Conservation (phyloP, 2,888 invertebrate species). For the Netelia inedita region DNA sequence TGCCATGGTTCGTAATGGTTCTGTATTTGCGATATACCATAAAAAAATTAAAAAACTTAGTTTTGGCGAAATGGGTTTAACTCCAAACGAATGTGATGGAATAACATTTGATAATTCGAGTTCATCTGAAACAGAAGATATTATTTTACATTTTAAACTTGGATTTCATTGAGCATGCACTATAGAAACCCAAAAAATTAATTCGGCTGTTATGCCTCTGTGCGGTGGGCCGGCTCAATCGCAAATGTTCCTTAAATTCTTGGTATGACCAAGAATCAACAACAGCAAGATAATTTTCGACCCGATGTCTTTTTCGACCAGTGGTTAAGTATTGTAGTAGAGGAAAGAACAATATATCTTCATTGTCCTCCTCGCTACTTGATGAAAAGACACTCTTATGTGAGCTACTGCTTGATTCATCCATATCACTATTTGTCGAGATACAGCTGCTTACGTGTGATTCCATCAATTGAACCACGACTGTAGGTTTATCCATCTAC, state of each 20-base stretch:
- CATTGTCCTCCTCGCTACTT: conserved; percentile 4
- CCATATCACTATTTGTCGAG: conserved; percentile 2
- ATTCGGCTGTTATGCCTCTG: neutral
- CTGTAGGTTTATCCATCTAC: neutral
- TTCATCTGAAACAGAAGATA: conserved; percentile 6
- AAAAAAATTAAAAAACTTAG: conserved; percentile 57
- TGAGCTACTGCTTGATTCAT: conserved; percentile 1
- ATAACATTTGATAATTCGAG: conserved; percentile 21
- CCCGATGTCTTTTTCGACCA: no score
- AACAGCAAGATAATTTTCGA: neutral
- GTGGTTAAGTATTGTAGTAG: no score
- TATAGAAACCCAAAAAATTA: neutral
- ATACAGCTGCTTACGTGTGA: neutral
- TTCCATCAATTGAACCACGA: neutral
- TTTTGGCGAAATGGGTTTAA: conserved; percentile 20
- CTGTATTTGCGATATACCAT: conserved; percentile 67
- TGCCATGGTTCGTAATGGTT: conserved; percentile 63
- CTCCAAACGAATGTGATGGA: conserved; percentile 24
- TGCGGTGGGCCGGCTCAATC: neutral
- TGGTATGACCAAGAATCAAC: neutral
- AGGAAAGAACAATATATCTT: conserved; percentile 12
- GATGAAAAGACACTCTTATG: neutral
- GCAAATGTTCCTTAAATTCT: conserved; percentile 4
- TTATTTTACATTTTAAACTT: neutral
- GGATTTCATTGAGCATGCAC: neutral